phyloP scores from a whole-genome alignment of 2,797 vertebrate genomes.

The Bradypus variegatus region DNA sequence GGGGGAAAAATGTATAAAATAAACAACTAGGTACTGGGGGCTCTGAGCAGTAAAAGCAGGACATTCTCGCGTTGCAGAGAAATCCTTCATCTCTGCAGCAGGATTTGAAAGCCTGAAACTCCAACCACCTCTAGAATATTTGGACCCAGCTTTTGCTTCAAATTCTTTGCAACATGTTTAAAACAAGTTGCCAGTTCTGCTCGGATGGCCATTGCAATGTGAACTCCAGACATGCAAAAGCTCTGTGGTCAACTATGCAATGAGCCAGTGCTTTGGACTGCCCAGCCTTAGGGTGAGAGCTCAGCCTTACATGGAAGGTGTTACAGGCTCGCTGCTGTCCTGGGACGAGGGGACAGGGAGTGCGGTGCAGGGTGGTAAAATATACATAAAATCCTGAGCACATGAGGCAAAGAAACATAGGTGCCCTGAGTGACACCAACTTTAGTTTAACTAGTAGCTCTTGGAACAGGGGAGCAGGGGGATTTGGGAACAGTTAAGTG shows the following conservation, averaged over 20 bases:
- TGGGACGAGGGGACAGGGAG: no score
- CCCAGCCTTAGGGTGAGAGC: no score
- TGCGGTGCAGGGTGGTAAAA: neutral
- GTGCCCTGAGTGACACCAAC: neutral
- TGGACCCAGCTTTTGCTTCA: neutral
- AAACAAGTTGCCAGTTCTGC: neutral
- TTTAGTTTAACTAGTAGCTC: neutral
- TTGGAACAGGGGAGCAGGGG: neutral
- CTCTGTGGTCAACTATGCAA: neutral
- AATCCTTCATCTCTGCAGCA: neutral
- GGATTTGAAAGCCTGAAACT: neutral
- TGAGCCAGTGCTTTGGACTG: neutral
- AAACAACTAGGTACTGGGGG: neutral
- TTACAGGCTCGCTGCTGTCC: neutral
- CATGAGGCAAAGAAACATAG: neutral
- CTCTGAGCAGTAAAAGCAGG: neutral
- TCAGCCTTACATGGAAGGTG: neutral
- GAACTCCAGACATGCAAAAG: neutral
- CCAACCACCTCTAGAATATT: neutral
- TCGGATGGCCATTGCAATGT: neutral
- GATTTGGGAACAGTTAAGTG: no score
- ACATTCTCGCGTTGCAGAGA: neutral
- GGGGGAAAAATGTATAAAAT: neutral
- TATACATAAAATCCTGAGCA: neutral
- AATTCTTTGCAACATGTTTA: accelerated